Percentiles rank a stretch among this genome's conserved stretches.
phyloP scores from a whole-genome alignment of 1,140 invertebrate species.

The Ctenoplectra terminalis region DNA sequence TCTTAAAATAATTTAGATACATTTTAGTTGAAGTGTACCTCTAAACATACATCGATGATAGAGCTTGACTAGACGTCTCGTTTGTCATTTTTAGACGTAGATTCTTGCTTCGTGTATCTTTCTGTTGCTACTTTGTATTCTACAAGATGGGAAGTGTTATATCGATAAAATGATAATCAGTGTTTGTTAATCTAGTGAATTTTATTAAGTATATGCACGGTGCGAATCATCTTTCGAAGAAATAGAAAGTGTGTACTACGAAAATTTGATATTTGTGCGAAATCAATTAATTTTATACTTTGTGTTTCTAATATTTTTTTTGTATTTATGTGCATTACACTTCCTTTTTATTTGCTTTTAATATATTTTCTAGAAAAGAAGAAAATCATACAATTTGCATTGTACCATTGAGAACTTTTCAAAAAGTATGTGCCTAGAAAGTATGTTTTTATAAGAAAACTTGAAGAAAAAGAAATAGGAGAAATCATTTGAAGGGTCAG shows the following conservation, averaged over 20 bases:
- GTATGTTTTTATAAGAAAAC: too few relatives aligned
- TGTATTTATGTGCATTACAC: background rate
- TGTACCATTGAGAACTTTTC: too few relatives aligned
- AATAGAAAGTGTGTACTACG: background rate
- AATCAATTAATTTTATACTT: background rate
- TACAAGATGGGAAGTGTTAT: background rate
- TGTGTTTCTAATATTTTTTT: background rate
- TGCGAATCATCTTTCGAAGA: background rate
- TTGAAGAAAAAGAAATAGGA: background rate
- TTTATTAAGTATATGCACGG: background rate
- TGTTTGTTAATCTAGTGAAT: constrained; percentile 16
- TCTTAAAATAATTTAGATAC: constrained; percentile 4
- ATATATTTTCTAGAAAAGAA: background rate
- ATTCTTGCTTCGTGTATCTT: background rate
- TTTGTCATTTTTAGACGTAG: background rate
- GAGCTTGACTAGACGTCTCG: constrained; percentile 53
- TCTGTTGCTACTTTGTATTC: background rate
- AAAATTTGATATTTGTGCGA: background rate
- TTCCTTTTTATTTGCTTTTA: background rate
- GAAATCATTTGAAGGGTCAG: background rate
- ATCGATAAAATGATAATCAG: background rate
- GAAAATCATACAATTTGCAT: background rate
- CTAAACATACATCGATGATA: constrained; percentile 36
- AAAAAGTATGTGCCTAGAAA: too few relatives aligned
- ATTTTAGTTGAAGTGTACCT: background rate